Evolutionary conservation across 30 jellyfish, hydroid and myxozoan genomes (phyloP).

Genomic region (Morbakka virulenta): DNA sequence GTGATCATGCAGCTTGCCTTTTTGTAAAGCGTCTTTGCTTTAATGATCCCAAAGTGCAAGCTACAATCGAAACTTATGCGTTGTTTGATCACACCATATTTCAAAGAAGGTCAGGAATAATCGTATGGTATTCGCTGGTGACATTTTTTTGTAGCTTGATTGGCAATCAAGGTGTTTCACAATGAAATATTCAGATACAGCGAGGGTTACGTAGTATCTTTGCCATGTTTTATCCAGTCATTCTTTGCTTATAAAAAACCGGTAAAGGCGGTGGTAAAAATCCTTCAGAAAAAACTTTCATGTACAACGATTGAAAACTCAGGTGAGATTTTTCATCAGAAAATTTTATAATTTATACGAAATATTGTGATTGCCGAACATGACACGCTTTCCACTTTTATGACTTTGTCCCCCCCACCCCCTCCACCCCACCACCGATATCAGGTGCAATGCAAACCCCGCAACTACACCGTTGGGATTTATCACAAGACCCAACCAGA

Average conservation of each 20-base stretch:
- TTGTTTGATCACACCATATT: neutral
- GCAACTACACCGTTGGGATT: too few relatives aligned
- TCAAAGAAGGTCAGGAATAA: neutral
- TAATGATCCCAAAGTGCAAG: neutral
- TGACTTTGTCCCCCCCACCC: neutral
- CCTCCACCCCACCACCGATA: too few relatives aligned
- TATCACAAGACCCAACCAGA: neutral
- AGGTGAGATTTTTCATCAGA: neutral
- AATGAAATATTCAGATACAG: neutral
- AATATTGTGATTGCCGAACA: neutral
- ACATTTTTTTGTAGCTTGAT: neutral
- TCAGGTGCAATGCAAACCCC: neutral
- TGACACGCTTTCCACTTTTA: neutral
- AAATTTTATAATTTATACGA: too few relatives aligned
- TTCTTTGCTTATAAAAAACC: neutral
- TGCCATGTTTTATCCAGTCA: neutral
- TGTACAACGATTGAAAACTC: neutral
- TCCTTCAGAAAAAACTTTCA: neutral
- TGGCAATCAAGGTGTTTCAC: too few relatives aligned
- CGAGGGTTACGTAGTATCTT: neutral
- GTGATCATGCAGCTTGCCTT: neutral
- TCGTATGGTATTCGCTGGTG: neutral
- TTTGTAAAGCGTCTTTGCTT: neutral
- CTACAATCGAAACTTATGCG: neutral
- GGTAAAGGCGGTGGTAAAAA: neutral